Percentiles rank a stretch among this genome's conserved stretches.
These are phyloP conservation scores for Pristionchus japonicus DNA, from an alignment of 2,888 invertebrate genomes.

Conservation along the genomic window DNA sequence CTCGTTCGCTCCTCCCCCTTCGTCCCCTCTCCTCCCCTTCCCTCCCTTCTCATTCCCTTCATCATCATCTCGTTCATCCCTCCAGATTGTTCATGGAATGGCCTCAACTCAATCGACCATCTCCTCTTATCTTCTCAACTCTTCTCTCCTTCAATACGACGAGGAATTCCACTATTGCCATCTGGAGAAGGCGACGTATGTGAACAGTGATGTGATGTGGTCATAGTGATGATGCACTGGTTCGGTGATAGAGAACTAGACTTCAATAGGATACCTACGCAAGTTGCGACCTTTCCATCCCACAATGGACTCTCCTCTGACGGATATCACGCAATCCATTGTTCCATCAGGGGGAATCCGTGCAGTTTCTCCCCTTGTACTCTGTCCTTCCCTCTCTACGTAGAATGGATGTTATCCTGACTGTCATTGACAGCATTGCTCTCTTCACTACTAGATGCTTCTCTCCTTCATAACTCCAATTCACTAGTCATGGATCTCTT, in stretches of 20 bases:
- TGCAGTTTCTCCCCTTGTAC: neutral
- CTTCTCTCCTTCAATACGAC: neutral
- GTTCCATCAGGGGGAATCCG: neutral
- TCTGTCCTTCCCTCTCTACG: neutral
- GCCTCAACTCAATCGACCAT: neutral
- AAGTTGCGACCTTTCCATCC: neutral
- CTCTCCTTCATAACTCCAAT: neutral
- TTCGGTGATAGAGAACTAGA: neutral
- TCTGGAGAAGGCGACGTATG: neutral
- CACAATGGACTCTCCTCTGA: neutral
- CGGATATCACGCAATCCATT: neutral
- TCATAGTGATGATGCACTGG: neutral
- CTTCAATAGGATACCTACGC: neutral
- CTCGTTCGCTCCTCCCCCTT: neutral
- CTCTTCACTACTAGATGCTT: neutral
- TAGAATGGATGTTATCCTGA: neutral
- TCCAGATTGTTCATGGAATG: conserved; percentile 26
- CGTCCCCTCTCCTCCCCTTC: neutral
- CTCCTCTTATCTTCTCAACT: neutral
- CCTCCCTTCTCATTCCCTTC: neutral
- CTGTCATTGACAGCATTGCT: neutral
- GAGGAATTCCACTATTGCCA: neutral
- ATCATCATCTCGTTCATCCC: neutral
- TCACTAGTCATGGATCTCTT: neutral
- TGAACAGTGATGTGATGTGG: neutral